Percentiles rank a stretch among this genome's conserved stretches.
Evolutionary conservation across 2,888 invertebrate species (phyloP).

Genomic region (Rotaria macrura): DNA sequence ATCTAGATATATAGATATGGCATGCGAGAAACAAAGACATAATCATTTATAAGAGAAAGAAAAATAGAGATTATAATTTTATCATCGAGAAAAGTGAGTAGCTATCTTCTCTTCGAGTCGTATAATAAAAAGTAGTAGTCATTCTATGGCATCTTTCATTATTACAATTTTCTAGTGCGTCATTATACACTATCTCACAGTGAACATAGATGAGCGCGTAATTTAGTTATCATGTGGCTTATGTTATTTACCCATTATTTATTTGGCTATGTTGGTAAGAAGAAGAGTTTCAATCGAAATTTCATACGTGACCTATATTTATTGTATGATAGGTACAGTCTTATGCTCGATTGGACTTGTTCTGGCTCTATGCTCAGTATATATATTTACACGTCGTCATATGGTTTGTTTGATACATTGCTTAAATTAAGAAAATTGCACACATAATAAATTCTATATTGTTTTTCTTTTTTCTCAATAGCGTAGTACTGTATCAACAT

Average conservation of each 20-base stretch:
- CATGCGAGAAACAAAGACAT: not conserved
- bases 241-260: conserved; percentile 17
- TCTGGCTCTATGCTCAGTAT: not conserved
- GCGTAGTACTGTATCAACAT: not conserved
- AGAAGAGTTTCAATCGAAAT: not conserved
- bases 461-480: not conserved
- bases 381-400: not conserved
- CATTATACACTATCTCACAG: not conserved
- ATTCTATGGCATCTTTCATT: not conserved
- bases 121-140: not conserved
- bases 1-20: not conserved
- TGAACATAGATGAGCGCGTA: not conserved
- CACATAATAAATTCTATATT: not conserved
- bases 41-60: not conserved
- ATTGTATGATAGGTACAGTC: not conserved
- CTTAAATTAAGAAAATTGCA: not conserved
- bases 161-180: not conserved
- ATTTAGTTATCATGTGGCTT: not conserved
- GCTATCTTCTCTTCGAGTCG: not conserved
- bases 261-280: not conserved
- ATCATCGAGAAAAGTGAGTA: not conserved
- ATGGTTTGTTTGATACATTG: not conserved
- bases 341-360: not conserved
- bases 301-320: not conserved
- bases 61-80: not conserved